Base-by-base conservation (phyloP, 2,113 vertebrate genomes). In the Megaptera novaeangliae region DNA sequence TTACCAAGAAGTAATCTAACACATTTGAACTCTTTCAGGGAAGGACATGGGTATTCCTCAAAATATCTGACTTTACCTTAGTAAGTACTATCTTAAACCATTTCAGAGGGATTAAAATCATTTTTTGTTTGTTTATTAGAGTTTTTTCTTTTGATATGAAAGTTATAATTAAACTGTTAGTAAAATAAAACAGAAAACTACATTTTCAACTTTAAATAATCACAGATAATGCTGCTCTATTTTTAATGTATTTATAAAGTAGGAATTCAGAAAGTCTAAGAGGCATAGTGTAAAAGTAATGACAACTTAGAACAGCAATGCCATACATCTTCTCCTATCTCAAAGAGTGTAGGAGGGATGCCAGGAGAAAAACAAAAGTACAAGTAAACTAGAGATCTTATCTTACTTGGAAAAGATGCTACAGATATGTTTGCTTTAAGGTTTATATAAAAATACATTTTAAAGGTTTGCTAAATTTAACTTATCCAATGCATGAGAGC, bases 401-500 rank as follows among this genome's bases (percentile, higher is more conserved):
- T 52, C 39, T 81, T 85, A 88, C 15, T 63, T 23, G 9, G 31
- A 90, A 8, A 77, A 69, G 25, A 85, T 81, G 10, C 39, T 41
- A 0, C 11, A 34, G 27, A 14, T 18, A 29, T 39, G 52, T 74
- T 83, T 57, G 25, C 82, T 71, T 34, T 69, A 34, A 64, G 78
- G n/a, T 63, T 96, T 80, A 34, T 27, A 92, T 5, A 88, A 64
- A 86, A 75, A 57, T 80, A 64, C 15, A 71, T 69, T 81, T 92
- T 86, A 94, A 86, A 61, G 14, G 88, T 66, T 88, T 94, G 90
- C n/a, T 91, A 87, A 77, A 93, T 93, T 91, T 71, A 93, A 84
- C 69, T 84, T 10, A 82, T 77, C 69, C 31, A 27, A 1, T 77
- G 44, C 6, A 84, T 20, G 68, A 34, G 39, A 80, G 11, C 11